Base-by-base conservation (phyloP, 2,888 invertebrate species). In the Leptinotarsa juncta region DNA sequence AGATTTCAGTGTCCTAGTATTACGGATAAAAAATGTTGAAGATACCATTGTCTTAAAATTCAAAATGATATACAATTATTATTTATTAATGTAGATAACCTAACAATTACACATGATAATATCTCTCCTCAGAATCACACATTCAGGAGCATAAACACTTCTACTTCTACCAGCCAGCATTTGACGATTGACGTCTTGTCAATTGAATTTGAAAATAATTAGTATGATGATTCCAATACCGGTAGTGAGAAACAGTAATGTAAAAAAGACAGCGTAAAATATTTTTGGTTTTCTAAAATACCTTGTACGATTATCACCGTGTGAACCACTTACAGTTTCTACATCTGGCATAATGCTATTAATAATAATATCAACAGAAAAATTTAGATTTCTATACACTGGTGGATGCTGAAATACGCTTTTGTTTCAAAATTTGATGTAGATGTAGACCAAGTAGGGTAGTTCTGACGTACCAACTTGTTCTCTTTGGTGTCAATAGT, bases 201-300 rank as follows among this genome's bases (percentile, higher is more conserved):
- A 48, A 49, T 62, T 50, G 26, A 57, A 4, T 51, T 71, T 66
- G 51, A 55, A 49, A 16, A 20, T 2, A 70, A 20, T 23, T 18
- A 55, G 16, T 49, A 67, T 42, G 32, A 51, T 20, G 49, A 50
- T 18, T 49, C 68, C 73, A 3, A 66, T 20, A 57, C 51, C 20
- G n/a, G 53, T 42, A 3, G 70, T 67, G n/a, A 49, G n/a, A 20
- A 66, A 15, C 23, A 66, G 7, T 49, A 67, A 3, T 15, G 18
- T 2, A 32, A 66, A 0, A 26, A 73, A 70, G 15, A 15, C 66
- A 4, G 70, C 4, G 55, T 73, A 73, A 60, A 51, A 73, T 48
- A 49, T 18, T 50, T 57, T 26, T 32, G 70, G 66, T 60, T 73
- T 70, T 32, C 23, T 55, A 15, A 70, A 73, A 66, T 49, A 18